These are phyloP conservation scores for Riptortus pedestris DNA, from an alignment of 1,140 invertebrate species.

Conservation along the genomic window DNA sequence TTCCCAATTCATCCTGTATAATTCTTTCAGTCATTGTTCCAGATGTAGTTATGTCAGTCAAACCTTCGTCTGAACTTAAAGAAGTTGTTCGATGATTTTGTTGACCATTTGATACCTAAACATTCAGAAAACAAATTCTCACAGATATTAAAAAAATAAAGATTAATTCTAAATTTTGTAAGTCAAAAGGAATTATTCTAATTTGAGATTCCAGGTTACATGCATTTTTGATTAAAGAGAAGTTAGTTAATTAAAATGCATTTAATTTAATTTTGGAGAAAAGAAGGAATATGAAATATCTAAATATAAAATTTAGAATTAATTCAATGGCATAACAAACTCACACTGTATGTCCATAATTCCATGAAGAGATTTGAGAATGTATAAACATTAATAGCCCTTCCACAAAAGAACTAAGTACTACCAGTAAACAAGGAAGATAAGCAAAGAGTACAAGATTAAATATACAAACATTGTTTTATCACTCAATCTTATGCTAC, in stretches of 20 bases:
- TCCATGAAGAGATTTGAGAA: too few relatives aligned
- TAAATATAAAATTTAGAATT: too few relatives aligned
- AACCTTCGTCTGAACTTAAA: slow-evolving; percentile 48
- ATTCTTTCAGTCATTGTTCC: slow-evolving; percentile 38
- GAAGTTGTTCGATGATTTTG: slow-evolving; percentile 35
- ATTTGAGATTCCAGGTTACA: neutral
- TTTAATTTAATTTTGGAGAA: neutral
- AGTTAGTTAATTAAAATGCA: neutral
- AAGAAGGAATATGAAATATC: neutral
- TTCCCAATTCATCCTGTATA: slow-evolving; percentile 37
- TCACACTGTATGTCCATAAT: too few relatives aligned
- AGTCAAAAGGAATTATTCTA: neutral
- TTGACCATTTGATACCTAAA: slow-evolving; percentile 26
- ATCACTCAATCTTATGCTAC: too few relatives aligned
- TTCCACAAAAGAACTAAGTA: too few relatives aligned
- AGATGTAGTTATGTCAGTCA: slow-evolving; percentile 51
- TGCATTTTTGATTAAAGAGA: neutral
- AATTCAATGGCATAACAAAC: too few relatives aligned
- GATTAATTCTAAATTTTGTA: neutral
- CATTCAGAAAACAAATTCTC: neutral
- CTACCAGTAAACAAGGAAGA: too few relatives aligned
- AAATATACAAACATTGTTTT: too few relatives aligned
- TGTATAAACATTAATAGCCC: too few relatives aligned
- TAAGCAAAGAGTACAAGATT: too few relatives aligned
- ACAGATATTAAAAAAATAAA: neutral